Conservation (phyloP, 2,113 vertebrate genomes). For the Colossoma macropomum region DNA sequence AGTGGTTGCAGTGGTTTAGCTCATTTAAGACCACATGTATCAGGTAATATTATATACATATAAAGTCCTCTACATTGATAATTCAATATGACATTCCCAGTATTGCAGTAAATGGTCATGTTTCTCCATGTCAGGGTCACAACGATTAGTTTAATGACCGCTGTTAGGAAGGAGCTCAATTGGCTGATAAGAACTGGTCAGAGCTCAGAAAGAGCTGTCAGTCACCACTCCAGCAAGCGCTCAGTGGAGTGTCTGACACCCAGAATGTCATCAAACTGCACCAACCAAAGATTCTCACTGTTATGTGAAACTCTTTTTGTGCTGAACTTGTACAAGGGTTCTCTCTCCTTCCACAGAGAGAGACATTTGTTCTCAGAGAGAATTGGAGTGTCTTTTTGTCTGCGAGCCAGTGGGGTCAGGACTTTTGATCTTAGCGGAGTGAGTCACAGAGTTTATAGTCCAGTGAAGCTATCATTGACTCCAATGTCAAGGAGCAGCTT, state of each 20-base stretch:
- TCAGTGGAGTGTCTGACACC: background rate
- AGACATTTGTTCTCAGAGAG: background rate
- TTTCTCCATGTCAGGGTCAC: background rate
- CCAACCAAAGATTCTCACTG: background rate
- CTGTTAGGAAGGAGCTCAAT: background rate
- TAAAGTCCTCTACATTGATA: too few species aligned
- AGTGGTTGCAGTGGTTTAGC: too few species aligned
- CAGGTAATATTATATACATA: too few species aligned
- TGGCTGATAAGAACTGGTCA: background rate
- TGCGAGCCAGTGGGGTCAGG: background rate
- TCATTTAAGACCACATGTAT: too few species aligned
- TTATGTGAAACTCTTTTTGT: background rate
- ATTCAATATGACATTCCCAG: background rate
- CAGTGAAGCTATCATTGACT: background rate
- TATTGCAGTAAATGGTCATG: background rate
- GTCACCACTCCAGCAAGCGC: background rate
- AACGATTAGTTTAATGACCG: background rate
- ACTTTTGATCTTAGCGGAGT: conserved; percentile 24
- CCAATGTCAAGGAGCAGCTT: background rate
- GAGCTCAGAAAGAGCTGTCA: background rate
- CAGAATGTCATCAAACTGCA: background rate
- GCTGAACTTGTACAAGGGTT: background rate
- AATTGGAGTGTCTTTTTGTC: background rate
- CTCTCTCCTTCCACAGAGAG: background rate
- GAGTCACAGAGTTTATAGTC: conserved; percentile 10